These are phyloP conservation scores for Todiramphus saurophagus DNA, from an alignment of 2,113 vertebrate genomes.

Conservation along the genomic window DNA sequence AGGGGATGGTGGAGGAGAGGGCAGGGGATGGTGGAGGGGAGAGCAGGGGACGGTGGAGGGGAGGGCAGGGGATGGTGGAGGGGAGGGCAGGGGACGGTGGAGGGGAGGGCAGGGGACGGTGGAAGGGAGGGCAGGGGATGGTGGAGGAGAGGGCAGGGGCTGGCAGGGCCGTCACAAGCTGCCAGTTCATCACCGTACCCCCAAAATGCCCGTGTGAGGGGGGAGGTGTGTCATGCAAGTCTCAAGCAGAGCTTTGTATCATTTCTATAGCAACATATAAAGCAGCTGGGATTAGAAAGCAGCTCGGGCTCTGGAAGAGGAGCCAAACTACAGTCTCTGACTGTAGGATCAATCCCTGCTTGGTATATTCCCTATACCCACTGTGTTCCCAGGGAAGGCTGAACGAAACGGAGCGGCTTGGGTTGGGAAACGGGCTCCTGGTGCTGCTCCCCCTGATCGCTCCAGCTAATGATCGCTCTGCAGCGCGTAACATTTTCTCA, in stretches of 20 bases:
- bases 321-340: not conserved
- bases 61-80: no score
- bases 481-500: not conserved
- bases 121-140: no score
- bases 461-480: not conserved
- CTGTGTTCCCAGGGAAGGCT: not conserved
- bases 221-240: not conserved
- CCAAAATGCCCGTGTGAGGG: fast-evolving
- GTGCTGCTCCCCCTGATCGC: not conserved
- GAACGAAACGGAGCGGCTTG: not conserved
- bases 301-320: not conserved
- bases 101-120: no score
- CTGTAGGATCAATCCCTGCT: not conserved
- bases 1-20: no score
- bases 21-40: no score
- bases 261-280: not conserved
- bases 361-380: fast-evolving
- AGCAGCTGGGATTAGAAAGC: not conserved
- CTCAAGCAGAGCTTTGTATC: not conserved
- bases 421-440: not conserved
- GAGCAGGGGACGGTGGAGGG: no score
- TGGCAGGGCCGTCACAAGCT: fast-evolving
- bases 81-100: no score
- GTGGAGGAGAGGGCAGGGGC: no score
- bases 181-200: fast-evolving